Evolutionary conservation across 2,797 vertebrate species (phyloP).

Genomic region (Delichon dasypus): DNA sequence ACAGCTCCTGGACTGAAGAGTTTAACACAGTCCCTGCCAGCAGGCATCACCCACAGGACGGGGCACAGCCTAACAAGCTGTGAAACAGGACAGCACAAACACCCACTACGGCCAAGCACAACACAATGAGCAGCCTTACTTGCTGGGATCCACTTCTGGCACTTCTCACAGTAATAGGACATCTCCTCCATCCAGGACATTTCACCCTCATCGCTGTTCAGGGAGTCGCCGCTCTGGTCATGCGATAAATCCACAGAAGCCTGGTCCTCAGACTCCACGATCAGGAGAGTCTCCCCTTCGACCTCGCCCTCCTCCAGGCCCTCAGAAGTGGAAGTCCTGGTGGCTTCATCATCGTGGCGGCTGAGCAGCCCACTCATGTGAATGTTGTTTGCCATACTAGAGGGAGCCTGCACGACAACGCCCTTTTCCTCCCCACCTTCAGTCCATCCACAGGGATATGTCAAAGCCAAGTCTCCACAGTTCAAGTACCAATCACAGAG

Average conservation of each 20-base stretch:
- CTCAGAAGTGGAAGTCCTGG: conserved; percentile 89
- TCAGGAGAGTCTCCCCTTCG: conserved; percentile 94
- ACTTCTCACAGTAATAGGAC: conserved; percentile 95
- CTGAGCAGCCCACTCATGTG: conserved; percentile 78
- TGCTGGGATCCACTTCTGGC: conserved; percentile 93
- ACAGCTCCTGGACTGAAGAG: fast-evolving
- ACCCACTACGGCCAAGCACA: not conserved
- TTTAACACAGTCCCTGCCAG: not conserved
- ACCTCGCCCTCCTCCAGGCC: conserved; percentile 97
- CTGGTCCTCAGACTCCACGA: conserved; percentile 95
- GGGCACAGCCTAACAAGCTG: not conserved
- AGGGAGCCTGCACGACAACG: not conserved
- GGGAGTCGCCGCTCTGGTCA: conserved; percentile 94
- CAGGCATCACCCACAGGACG: not conserved
- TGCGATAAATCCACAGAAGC: conserved; percentile 94
- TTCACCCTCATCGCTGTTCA: conserved; percentile 90
- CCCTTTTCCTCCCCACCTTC: not conserved
- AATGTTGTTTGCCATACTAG: conserved; percentile 73
- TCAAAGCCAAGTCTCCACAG: not conserved
- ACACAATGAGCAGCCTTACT: conserved; percentile 76
- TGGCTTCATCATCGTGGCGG: conserved; percentile 85
- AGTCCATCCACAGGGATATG: not conserved
- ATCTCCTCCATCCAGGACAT: conserved; percentile 90
- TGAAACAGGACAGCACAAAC: not conserved
- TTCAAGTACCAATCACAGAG: not conserved